Percentiles rank a stretch among this genome's conserved stretches.
These are phyloP conservation scores for Tragelaphus eurycerus DNA, from an alignment of 2,797 vertebrate species.

Conservation along the genomic window DNA sequence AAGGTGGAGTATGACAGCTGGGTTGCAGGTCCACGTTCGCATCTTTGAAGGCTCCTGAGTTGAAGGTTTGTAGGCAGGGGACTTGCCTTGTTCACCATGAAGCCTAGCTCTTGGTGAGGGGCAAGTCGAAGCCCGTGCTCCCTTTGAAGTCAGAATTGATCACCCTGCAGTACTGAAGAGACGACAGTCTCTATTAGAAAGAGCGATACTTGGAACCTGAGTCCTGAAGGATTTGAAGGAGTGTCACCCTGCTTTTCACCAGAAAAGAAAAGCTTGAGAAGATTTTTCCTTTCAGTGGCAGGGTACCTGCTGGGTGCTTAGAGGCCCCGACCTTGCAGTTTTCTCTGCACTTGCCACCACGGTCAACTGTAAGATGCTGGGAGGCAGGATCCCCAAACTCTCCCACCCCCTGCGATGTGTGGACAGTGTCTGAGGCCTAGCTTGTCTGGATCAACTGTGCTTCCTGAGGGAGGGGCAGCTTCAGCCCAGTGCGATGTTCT, in stretches of 20 bases:
- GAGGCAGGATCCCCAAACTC: neutral
- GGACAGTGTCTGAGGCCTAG: neutral
- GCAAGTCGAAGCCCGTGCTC: neutral
- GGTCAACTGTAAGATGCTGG: neutral
- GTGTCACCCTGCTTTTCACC: neutral
- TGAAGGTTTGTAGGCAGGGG: neutral
- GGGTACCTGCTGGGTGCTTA: neutral
- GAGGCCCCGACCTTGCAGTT: neutral
- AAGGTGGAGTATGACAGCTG: neutral
- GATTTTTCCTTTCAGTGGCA: neutral
- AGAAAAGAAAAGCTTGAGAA: neutral
- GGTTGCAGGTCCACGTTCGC: neutral
- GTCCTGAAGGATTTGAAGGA: neutral
- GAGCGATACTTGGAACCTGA: neutral
- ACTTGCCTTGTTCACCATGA: neutral
- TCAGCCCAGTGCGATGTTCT: neutral
- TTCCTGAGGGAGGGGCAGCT: neutral
- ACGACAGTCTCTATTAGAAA: neutral
- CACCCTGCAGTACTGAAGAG: neutral
- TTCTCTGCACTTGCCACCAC: neutral
- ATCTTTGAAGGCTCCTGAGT: neutral
- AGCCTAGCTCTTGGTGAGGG: neutral
- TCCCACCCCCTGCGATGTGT: accelerated
- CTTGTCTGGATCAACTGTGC: neutral
- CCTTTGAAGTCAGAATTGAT: neutral